These are phyloP conservation scores for Leptinotarsa lineolata DNA, from an alignment of 1,140 invertebrate species.

Conservation along the genomic window DNA sequence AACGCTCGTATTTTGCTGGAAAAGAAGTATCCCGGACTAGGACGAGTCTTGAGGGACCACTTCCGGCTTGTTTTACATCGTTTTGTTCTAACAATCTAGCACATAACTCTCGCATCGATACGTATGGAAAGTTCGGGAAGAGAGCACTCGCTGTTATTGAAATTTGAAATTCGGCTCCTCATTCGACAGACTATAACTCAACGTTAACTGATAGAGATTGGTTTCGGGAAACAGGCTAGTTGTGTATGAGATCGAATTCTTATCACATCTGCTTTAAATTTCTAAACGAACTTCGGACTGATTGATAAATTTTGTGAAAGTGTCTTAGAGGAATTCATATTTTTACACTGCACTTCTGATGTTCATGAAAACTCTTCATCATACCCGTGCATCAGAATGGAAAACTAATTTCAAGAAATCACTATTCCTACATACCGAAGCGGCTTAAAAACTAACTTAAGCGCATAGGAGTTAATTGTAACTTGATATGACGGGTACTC, in stretches of 20 bases:
- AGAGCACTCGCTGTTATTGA: conserved; percentile 54
- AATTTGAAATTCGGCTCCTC: conserved; percentile 54
- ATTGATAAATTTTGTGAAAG: too few species aligned
- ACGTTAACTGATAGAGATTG: conserved; percentile 21
- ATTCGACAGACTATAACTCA: conserved; percentile 54
- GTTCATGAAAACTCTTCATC: too few species aligned
- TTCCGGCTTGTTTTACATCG: conserved; percentile 58
- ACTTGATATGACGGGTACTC: too few species aligned
- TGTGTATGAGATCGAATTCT: not conserved
- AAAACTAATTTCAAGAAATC: too few species aligned
- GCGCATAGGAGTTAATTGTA: too few species aligned
- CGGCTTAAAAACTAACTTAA: too few species aligned
- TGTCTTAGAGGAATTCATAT: too few species aligned
- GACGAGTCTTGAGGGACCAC: conserved; percentile 51
- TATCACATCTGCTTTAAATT: not conserved
- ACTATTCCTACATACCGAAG: too few species aligned
- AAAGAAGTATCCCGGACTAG: conserved; percentile 34
- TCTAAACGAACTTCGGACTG: not conserved
- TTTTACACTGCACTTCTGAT: too few species aligned
- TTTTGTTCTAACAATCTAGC: conserved; percentile 58
- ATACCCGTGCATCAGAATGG: too few species aligned
- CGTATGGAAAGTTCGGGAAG: conserved; percentile 40
- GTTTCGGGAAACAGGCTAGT: not conserved
- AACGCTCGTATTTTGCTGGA: conserved; percentile 55
- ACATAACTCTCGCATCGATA: conserved; percentile 52